Percentiles rank a stretch among this genome's conserved stretches.
phyloP scores from a whole-genome alignment of 2,797 vertebrate genomes.

The Melanotaenia boesemani region DNA sequence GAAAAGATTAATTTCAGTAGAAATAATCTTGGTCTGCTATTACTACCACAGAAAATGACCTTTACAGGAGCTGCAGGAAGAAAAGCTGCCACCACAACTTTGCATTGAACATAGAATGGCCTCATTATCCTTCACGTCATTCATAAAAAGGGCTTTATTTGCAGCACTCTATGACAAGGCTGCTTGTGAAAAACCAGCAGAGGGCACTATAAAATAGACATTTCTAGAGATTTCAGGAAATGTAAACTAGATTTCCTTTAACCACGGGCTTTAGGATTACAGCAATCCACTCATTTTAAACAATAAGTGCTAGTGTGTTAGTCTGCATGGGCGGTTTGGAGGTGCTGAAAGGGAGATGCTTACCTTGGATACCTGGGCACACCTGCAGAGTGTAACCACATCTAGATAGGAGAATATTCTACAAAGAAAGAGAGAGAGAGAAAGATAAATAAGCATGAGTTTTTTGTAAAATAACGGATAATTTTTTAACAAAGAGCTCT shows the following conservation, averaged over 20 bases:
- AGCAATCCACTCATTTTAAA: slow-evolving; percentile 6
- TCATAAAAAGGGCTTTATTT: slow-evolving; percentile 63
- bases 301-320: slow-evolving; percentile 1
- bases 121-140: slow-evolving; percentile 58
- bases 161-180: slow-evolving; percentile 41
- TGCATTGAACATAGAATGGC: slow-evolving; percentile 30
- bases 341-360: slow-evolving; percentile 21
- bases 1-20: too few species aligned
- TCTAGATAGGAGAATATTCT: slow-evolving; percentile 99
- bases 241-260: slow-evolving; percentile 7
- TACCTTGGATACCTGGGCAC: slow-evolving; percentile 98
- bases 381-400: slow-evolving; percentile 95
- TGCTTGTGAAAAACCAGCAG: slow-evolving; percentile 57
- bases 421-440: slow-evolving; percentile 60
- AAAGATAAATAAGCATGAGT: slow-evolving; percentile 37
- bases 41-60: too few species aligned
- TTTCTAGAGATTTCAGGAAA: slow-evolving; percentile 24
- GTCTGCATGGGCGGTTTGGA: slow-evolving; percentile 10
- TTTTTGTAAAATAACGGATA: slow-evolving; percentile 11
- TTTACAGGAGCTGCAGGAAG: slow-evolving; percentile 11
- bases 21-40: too few species aligned
- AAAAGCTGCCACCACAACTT: slow-evolving; percentile 21
- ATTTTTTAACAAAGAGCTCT: not conserved
- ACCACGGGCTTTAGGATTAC: not conserved
- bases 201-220: slow-evolving; percentile 48